A percentile compares a stretch with the other conserved stretches of the same genome.
Conservation (phyloP, 2,113 vertebrate genomes). For the Butorides virescens region DNA sequence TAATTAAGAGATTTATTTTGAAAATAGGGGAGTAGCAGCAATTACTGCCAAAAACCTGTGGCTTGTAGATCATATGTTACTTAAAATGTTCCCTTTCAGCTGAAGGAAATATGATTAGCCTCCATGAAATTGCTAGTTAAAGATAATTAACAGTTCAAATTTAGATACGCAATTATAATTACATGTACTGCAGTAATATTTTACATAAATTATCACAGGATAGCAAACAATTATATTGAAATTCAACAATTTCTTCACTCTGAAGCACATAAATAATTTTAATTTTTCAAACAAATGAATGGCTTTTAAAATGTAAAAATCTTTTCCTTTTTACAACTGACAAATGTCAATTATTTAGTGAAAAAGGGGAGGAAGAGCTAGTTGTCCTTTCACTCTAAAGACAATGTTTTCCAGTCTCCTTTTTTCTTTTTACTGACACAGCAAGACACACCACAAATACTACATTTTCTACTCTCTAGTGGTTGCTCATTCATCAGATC, state of each 20-base stretch:
- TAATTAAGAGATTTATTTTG: conserved; percentile 66
- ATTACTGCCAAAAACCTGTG: conserved; percentile 41
- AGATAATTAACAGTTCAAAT: conserved; percentile 61
- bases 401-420: neutral
- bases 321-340: neutral
- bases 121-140: conserved; percentile 55
- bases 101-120: conserved; percentile 56
- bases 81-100: conserved; percentile 50
- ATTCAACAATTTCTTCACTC: neutral
- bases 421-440: neutral
- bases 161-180: conserved; percentile 43
- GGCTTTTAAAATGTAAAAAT: neutral
- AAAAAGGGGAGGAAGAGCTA: neutral
- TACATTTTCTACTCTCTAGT: neutral
- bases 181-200: conserved; percentile 1
- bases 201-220: conserved; percentile 13
- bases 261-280: neutral
- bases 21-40: conserved; percentile 28
- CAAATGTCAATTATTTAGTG: neutral
- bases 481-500: neutral
- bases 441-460: neutral
- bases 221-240: conserved; percentile 20
- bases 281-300: neutral
- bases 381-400: neutral
- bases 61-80: conserved; percentile 38